Evolutionary conservation across 2,113 vertebrate species (phyloP).

Genomic region (Stercorarius parasiticus): DNA sequence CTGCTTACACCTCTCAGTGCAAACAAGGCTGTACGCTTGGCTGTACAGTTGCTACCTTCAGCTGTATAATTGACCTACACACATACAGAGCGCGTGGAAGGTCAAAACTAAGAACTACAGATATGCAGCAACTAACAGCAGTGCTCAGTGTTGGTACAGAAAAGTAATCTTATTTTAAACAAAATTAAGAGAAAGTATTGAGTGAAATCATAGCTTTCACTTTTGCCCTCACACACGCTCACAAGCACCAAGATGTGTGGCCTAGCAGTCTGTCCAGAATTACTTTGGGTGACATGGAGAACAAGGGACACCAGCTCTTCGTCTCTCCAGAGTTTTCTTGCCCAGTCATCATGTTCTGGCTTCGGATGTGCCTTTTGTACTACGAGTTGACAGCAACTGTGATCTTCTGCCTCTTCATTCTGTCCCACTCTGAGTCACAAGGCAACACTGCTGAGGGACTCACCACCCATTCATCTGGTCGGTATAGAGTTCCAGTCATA

Average conservation of each 20-base stretch:
- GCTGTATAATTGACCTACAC: neutral
- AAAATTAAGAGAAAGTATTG: neutral
- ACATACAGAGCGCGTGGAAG: accelerated
- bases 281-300: neutral
- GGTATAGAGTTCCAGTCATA: neutral
- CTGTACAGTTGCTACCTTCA: neutral
- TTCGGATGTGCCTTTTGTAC: neutral
- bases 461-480: neutral
- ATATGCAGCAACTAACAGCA: neutral
- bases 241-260: neutral
- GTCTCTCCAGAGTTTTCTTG: neutral
- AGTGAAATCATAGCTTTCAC: neutral
- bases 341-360: neutral
- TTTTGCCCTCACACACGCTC: neutral
- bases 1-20: neutral
- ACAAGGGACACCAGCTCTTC: neutral
- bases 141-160: neutral
- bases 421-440: neutral
- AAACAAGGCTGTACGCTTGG: neutral
- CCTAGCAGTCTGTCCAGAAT: neutral
- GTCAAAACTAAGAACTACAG: neutral
- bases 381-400: neutral
- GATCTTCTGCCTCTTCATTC: neutral
- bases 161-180: neutral
- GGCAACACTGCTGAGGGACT: neutral